These are phyloP conservation scores for Apostichopus californicus DNA, from an alignment of 35 echinoderm and acorn worm species.

Conservation along the genomic window DNA sequence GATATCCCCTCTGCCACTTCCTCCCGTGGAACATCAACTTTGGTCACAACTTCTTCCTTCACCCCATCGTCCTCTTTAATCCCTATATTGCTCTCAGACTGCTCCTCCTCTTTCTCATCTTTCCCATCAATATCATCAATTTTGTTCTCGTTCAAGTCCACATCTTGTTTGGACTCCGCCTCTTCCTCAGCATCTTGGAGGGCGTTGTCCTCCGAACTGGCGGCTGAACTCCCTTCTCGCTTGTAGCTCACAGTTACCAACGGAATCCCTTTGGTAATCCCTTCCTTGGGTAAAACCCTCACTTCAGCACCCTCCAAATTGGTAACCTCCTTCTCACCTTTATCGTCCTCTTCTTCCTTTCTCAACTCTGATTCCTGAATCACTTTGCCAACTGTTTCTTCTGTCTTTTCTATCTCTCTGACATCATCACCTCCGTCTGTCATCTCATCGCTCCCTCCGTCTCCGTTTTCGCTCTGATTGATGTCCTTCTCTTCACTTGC, in stretches of 20 bases:
- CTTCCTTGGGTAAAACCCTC: not conserved
- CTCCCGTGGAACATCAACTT: not conserved
- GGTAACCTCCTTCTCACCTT: not conserved
- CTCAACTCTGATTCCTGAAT: not conserved
- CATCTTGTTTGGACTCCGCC: not conserved
- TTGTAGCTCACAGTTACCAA: not conserved
- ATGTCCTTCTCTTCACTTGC: constrained; percentile 10
- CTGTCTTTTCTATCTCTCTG: not conserved
- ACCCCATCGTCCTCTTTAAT: not conserved
- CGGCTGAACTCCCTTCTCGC: not conserved
- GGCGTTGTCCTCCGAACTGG: not conserved
- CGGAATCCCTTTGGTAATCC: not conserved
- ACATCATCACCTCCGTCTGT: not conserved
- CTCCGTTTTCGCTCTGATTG: not conserved
- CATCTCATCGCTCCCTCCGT: not conserved
- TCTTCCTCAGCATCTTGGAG: not conserved
- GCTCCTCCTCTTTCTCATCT: not conserved
- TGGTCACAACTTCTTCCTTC: not conserved
- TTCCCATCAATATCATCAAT: not conserved
- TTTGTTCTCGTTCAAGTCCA: not conserved
- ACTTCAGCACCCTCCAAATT: not conserved
- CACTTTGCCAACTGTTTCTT: not conserved
- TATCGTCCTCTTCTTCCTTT: not conserved
- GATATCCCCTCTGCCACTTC: not conserved
- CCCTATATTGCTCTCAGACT: not conserved